A percentile compares a stretch with the other conserved stretches of the same genome.
Conservation (phyloP, 2,797 vertebrate genomes). For the Rallus crepitans region DNA sequence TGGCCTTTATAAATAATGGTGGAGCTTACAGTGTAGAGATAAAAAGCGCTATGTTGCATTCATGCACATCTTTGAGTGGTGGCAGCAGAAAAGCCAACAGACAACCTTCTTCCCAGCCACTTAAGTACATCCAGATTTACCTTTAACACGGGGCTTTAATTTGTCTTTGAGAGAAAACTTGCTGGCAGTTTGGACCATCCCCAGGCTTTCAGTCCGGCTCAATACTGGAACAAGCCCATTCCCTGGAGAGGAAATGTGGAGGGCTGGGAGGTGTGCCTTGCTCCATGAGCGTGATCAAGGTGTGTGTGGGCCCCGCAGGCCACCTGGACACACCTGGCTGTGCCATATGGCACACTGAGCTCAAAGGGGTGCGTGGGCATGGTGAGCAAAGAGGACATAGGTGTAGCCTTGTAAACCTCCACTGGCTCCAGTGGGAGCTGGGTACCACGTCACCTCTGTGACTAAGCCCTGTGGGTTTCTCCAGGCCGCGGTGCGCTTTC, state of each 20-base stretch:
- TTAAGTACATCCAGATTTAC: background rate
- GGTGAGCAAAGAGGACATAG: background rate
- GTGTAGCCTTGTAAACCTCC: background rate
- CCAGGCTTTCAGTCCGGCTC: background rate
- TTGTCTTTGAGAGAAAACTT: background rate
- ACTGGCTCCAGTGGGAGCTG: background rate
- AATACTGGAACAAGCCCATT: background rate
- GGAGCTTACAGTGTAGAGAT: background rate
- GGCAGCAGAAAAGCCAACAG: background rate
- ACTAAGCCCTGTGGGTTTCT: background rate
- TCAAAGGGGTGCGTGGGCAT: fast-evolving
- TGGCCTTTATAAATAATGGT: background rate
- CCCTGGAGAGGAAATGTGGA: background rate
- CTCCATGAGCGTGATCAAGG: fast-evolving
- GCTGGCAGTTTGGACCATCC: background rate
- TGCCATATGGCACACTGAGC: background rate
- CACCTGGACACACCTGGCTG: background rate
- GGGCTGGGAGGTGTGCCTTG: background rate
- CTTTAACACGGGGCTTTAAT: background rate
- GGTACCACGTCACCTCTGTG: background rate
- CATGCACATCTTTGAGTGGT: fast-evolving
- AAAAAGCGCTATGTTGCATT: background rate
- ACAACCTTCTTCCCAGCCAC: background rate
- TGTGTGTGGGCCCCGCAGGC: background rate
- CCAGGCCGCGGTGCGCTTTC: background rate